phyloP scores from a whole-genome alignment of 1,140 invertebrate genomes.

The Pseudachorutes palmiensis region DNA sequence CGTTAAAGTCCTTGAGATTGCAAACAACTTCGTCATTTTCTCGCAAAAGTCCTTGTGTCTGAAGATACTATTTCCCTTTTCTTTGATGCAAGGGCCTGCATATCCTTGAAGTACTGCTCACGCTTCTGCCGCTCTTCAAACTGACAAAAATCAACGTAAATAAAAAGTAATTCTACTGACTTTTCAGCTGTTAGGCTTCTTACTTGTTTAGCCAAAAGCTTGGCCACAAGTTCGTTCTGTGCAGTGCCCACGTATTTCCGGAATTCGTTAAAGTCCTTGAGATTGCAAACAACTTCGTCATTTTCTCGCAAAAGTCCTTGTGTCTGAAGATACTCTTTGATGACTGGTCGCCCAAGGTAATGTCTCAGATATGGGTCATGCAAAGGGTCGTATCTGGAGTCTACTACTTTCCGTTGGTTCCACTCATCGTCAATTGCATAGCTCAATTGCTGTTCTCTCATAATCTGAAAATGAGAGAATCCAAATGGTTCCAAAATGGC shows the following conservation, averaged over 20 bases:
- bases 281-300: background rate
- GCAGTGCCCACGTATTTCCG: background rate
- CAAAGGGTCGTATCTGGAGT: background rate
- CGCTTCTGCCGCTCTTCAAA: background rate
- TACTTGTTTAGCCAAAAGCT: background rate
- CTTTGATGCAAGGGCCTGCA: background rate
- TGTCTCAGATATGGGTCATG: background rate
- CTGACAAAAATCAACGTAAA: background rate
- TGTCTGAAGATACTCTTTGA: background rate
- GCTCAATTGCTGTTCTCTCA: background rate
- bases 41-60: background rate
- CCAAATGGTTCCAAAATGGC: background rate
- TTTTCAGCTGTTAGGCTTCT: background rate
- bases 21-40: background rate
- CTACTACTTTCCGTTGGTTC: background rate
- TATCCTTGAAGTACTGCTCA: background rate
- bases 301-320: background rate
- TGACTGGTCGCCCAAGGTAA: background rate
- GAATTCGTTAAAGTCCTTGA: slow-evolving; percentile 1
- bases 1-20: background rate
- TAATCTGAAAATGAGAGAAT: background rate
- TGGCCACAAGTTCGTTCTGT: background rate
- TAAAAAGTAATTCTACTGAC: background rate
- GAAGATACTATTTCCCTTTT: background rate
- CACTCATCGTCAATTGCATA: background rate